These are phyloP conservation scores for Pachyramphus minor DNA, from an alignment of 2,113 vertebrate species.

Conservation along the genomic window DNA sequence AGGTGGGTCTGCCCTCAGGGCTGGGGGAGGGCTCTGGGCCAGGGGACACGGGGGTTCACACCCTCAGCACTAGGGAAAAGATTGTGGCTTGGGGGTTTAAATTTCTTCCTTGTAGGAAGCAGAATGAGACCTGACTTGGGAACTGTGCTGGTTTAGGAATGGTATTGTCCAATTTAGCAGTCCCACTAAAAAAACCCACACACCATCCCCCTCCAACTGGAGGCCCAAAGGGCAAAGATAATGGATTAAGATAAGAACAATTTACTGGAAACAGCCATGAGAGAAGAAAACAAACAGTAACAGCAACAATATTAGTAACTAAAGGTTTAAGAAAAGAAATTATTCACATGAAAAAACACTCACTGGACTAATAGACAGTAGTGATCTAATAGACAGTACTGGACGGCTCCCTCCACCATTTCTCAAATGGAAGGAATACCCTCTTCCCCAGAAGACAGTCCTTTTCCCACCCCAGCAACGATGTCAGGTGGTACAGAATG, in stretches of 20 bases:
- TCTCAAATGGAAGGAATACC: background rate
- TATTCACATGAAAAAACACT: background rate
- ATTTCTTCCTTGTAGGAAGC: background rate
- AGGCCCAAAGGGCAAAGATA: background rate
- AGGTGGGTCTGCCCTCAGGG: conserved; percentile 10
- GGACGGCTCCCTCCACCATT: background rate
- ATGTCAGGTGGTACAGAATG: background rate
- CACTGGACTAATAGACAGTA: background rate
- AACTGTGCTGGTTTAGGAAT: background rate
- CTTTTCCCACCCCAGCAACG: background rate
- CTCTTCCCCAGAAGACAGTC: background rate
- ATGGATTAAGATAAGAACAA: background rate
- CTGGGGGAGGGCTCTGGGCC: background rate
- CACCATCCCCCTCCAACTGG: accelerated
- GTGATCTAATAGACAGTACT: background rate
- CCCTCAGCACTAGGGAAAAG: background rate
- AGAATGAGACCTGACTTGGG: background rate
- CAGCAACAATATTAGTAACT: background rate
- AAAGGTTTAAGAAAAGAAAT: background rate
- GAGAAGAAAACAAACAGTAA: background rate
- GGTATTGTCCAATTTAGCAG: background rate
- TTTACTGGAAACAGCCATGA: background rate
- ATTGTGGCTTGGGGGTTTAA: background rate
- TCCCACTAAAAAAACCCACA: background rate
- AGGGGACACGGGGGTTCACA: background rate